Conservation (phyloP, 2,113 vertebrate genomes). For the Hippopotamus amphibius region DNA sequence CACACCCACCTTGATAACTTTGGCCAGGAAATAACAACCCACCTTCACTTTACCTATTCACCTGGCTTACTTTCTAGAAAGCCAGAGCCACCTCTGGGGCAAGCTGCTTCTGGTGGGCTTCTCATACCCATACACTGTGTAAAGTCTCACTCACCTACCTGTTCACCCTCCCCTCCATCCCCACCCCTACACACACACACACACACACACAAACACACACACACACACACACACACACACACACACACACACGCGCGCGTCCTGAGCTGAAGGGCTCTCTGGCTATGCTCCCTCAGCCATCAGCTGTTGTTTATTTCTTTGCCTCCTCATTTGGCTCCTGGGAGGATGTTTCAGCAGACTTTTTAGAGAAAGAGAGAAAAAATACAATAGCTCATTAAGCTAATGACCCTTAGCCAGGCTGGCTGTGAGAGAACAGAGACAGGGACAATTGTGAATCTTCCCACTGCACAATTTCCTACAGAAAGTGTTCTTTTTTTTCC, state of each 20-base stretch:
- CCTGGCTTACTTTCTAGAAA: background rate
- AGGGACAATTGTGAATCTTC: conserved; percentile 73
- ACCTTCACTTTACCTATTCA: background rate
- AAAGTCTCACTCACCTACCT: background rate
- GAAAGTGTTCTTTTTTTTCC: background rate
- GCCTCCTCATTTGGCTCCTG: conserved; percentile 88
- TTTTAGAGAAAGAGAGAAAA: conserved; percentile 85
- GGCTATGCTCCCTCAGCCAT: conserved; percentile 84
- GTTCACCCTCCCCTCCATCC: background rate
- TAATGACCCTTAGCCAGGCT: conserved; percentile 87
- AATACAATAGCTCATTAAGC: conserved; percentile 88
- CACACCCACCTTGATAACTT: rapidly evolving
- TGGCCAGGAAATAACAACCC: rapidly evolving
- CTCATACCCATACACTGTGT: background rate
- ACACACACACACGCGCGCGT: background rate
- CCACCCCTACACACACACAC: rapidly evolving
- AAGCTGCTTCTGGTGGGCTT: too few species aligned
- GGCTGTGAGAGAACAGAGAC: conserved; percentile 76
- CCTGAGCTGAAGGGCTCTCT: conserved; percentile 78
- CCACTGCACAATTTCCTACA: conserved; percentile 44
- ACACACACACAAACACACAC: background rate
- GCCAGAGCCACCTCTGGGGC: background rate
- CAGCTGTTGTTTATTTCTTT: conserved; percentile 88
- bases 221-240: too few species aligned
- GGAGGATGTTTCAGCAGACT: conserved; percentile 87